These are phyloP conservation scores for Aulostomus chinensis DNA, from an alignment of 2,797 vertebrate species.

Conservation along the genomic window DNA sequence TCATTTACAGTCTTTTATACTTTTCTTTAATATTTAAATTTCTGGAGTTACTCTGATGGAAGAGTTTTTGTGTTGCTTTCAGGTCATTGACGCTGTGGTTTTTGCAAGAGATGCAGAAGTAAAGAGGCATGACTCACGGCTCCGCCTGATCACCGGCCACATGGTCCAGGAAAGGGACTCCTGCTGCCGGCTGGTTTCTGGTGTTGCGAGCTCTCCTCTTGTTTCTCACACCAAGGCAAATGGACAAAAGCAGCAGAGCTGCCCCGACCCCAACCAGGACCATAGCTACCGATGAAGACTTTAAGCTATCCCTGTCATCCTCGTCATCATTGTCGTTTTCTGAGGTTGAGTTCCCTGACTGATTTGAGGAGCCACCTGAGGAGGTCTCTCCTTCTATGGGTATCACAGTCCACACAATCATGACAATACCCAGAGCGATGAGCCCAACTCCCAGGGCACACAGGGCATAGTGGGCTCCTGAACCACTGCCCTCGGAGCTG, in stretches of 20 bases:
- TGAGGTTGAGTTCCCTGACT: conserved; percentile 22
- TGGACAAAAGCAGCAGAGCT: conserved; percentile 85
- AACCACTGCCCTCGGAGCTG: conserved; percentile 54
- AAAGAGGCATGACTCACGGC: conserved; percentile 51
- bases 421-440: conserved; percentile 90
- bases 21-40: no score
- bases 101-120: background rate
- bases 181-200: conserved; percentile 17
- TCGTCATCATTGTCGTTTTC: accelerated
- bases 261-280: conserved; percentile 87
- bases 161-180: conserved; percentile 21
- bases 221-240: conserved; percentile 87
- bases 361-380: accelerated
- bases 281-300: conserved; percentile 89
- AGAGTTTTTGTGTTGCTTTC: no score
- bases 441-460: conserved; percentile 93
- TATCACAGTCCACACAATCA: conserved; percentile 95
- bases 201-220: conserved; percentile 69
- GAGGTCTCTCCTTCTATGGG: conserved; percentile 56
- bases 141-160: conserved; percentile 26
- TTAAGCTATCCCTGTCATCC: conserved; percentile 32
- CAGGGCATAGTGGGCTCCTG: conserved; percentile 90
- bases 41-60: no score
- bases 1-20: no score
- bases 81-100: no score